Evolutionary conservation across 2,113 vertebrate species (phyloP), one percentile per base, ranked within the genome.

Genomic region (Tyto alba): DNA sequence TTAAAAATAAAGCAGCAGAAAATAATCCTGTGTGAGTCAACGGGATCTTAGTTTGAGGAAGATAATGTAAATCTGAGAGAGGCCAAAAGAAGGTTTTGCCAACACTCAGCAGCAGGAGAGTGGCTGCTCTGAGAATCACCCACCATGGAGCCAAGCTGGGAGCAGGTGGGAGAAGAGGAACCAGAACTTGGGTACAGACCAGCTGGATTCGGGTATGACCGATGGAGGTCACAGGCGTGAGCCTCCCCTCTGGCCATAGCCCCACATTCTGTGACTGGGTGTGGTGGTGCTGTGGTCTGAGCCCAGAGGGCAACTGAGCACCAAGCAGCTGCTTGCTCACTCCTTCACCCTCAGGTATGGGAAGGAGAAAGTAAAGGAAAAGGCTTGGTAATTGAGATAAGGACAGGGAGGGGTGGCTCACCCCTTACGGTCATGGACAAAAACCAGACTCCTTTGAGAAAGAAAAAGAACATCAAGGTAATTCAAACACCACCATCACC

Each of bases 41-140:
- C 0, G 1, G 38, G 22, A 68, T 30, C 25, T 62, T 40, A 26
- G 11, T 56, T 68, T 64, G 55, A 52, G 22, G 14, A 77, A 66
- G 23, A 19, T 7, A 17, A 5, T 0, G 1, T 32, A 47, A 87
- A n/a, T 14, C 32, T 62, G 16, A 38, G 45, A 32, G 32, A 14
- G 34, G 15, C 7, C 22, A 11, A 47, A 83, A 30, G 18, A 32
- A 59, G 7, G 16, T 34, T 93, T 81, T 81, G 34, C 22, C 57
- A 77, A 17, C 12, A 14, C 13, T 55, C 10, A 21, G 23, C 13
- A 64, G 17, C 13, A 22, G n/a, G 29, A 52, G 15, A 23, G 34
- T 0, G 2, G 32, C 30, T 55, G 52, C n/a, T 53, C 19, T 0
- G 1, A 47, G 26, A 52, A 17, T 32, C 13, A 7, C 2, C 7